phyloP scores from a whole-genome alignment of 2,113 vertebrate species.

The Nycticorax nycticorax region DNA sequence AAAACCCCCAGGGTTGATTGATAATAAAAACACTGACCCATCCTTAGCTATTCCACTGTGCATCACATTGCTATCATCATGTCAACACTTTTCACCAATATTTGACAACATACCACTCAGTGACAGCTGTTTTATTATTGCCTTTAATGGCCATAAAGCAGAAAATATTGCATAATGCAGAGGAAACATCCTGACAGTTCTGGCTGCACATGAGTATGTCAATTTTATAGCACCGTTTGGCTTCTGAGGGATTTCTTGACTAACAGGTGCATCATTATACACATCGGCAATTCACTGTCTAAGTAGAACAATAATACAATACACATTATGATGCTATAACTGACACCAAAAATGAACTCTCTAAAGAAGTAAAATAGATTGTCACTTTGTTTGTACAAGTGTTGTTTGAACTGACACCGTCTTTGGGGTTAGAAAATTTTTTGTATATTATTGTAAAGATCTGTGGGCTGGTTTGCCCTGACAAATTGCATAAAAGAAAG shows the following conservation, averaged over 20 bases:
- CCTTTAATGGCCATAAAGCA: constrained; percentile 64
- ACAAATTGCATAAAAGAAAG: neutral
- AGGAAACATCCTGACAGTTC: constrained; percentile 37
- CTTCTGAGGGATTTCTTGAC: constrained; percentile 67
- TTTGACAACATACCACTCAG: constrained; percentile 46
- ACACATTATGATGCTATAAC: constrained; percentile 17
- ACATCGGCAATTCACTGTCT: constrained; percentile 50
- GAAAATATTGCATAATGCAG: constrained; percentile 67
- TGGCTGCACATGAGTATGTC: constrained; percentile 5
- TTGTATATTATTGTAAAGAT: neutral
- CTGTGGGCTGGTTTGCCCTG: neutral
- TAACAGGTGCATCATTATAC: constrained; percentile 70
- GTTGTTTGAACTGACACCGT: neutral
- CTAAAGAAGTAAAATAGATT: constrained; percentile 40
- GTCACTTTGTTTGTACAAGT: constrained; percentile 18
- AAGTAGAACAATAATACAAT: constrained; percentile 44
- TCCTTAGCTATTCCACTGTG: neutral
- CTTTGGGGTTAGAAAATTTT: neutral
- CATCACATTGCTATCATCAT: neutral
- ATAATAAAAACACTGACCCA: constrained; percentile 22
- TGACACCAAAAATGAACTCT: constrained; percentile 60
- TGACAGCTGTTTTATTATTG: constrained; percentile 69
- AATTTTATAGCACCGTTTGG: constrained; percentile 41
- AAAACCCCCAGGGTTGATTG: neutral
- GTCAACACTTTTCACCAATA: constrained; percentile 18